Percentiles rank a stretch among this genome's conserved stretches.
Conservation (phyloP, 2,888 invertebrate genomes). For the Teleogryllus oceanicus region DNA sequence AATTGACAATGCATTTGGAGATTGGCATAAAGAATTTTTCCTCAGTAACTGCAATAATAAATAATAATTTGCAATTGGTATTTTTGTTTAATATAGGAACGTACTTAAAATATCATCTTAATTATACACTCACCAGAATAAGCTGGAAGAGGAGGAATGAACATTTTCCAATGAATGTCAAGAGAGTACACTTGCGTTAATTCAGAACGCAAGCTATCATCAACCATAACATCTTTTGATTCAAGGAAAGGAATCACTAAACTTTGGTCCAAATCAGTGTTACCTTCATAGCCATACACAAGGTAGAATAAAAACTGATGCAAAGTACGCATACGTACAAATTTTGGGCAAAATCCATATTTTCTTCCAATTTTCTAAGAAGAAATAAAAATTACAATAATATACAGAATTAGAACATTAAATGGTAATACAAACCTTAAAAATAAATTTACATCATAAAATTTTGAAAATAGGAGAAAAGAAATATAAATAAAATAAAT, state of each 20-base stretch:
- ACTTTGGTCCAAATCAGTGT: slow-evolving; percentile 41
- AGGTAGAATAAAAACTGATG: slow-evolving; percentile 69
- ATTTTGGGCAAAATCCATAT: slow-evolving; percentile 61
- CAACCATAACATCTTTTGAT: slow-evolving; percentile 42
- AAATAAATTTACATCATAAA: background rate
- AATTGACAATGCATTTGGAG: background rate
- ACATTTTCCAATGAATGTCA: slow-evolving; percentile 66
- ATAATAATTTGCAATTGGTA: background rate
- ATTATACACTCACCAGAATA: slow-evolving; percentile 48
- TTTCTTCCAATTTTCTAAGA: slow-evolving; percentile 46
- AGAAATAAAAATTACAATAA: background rate
- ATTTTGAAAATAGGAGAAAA: too few relatives aligned
- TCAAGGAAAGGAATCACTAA: slow-evolving; percentile 41
- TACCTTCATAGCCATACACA: slow-evolving; percentile 56
- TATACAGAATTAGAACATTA: background rate
- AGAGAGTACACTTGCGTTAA: slow-evolving; percentile 52
- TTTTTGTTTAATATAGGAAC: background rate
- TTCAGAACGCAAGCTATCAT: slow-evolving; percentile 48
- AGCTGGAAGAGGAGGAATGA: slow-evolving; percentile 62
- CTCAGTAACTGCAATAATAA: too few relatives aligned
- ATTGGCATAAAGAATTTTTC: too few relatives aligned
- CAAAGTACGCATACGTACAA: slow-evolving; percentile 60
- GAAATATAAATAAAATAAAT: too few relatives aligned
- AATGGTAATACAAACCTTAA: background rate
- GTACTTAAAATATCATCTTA: background rate